Evolutionary conservation across 1,140 invertebrate species (phyloP), one percentile per base, ranked within the genome.

Genomic region (Macrotrachela quadricornifera): DNA sequence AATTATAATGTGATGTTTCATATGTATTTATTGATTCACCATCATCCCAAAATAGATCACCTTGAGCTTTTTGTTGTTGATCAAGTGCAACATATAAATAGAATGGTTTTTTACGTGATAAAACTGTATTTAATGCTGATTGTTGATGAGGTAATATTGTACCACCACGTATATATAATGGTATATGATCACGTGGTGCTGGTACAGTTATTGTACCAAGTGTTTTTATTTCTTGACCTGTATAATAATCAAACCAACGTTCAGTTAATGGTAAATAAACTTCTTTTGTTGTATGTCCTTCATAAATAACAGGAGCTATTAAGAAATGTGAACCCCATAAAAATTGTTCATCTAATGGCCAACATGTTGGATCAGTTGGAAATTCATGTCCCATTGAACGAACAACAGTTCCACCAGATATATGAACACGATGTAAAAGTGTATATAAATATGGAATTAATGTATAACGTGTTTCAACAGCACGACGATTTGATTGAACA

Each of bases 361-460:
- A 79, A 0, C 81, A 80, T 10, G 62, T 62, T 9, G 57, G 57
- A 63, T 85, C 80, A 16, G n/a, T 13, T 16, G 54, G 54, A 58
- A 57, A 68, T 37, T 54, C 53, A 55, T 68, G 67, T 69, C 85
- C 83, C 45, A 87, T 62, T 13, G 84, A 82, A 39, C 80, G 69
- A 4, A 77, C 77, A 0, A 85, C 82, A 16, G 81, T 79, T 21
- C 77, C 73, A 0, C 81, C 82, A 59, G 70, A 69, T 6, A 68
- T 61, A 65, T 83, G 78, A 1, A 80, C 79, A 14, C 73, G 65
- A 67, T 76, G 81, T 61, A 86, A 82, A 43, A 82, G 67, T 0
- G 81, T 81, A 64, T 87, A 87, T 16, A 86, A 75, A 65, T 82
- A 82, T 0, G 84, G 83, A 15, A 88, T 65, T 2, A 87, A 66